Percentiles rank a stretch among this genome's conserved stretches.
These are phyloP conservation scores for Serranus cabrilla DNA, from an alignment of 2,797 vertebrate species.

Conservation along the genomic window DNA sequence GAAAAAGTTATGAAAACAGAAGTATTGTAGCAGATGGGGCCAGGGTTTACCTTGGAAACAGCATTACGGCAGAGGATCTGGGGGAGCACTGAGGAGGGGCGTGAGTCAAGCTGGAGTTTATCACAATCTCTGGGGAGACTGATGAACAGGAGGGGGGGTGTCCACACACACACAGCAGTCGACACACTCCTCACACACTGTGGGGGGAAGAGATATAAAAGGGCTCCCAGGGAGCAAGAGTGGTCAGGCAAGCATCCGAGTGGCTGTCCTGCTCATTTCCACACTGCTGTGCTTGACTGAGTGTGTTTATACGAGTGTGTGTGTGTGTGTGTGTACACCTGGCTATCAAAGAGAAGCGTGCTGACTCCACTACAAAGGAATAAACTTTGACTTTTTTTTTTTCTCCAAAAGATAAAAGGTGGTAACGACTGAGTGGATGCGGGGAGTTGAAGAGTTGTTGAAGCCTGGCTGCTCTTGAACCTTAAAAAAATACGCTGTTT, in stretches of 20 bases:
- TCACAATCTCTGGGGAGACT: slow-evolving; percentile 74
- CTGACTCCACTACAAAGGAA: slow-evolving; percentile 42
- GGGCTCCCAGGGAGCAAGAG: slow-evolving; percentile 71
- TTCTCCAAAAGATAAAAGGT: slow-evolving; percentile 27
- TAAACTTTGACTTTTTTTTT: slow-evolving; percentile 30
- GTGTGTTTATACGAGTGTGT: slow-evolving; percentile 15
- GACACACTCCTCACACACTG: slow-evolving; percentile 60
- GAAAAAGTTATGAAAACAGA: slow-evolving; percentile 83
- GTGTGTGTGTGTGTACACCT: slow-evolving; percentile 9
- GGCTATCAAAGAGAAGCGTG: slow-evolving; percentile 10
- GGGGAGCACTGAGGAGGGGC: slow-evolving; percentile 44
- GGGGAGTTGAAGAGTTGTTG: slow-evolving; percentile 31
- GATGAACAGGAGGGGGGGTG: slow-evolving; percentile 48
- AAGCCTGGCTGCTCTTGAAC: slow-evolving; percentile 23
- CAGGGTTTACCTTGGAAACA: slow-evolving; percentile 82
- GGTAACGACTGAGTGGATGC: slow-evolving; percentile 10
- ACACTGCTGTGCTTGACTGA: slow-evolving; percentile 20
- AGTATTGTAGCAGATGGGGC: slow-evolving; percentile 81
- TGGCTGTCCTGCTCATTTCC: slow-evolving; percentile 38
- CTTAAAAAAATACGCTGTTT: slow-evolving; percentile 19
- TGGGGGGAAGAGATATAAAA: slow-evolving; percentile 80
- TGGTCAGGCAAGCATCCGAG: slow-evolving; percentile 59
- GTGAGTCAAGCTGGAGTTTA: slow-evolving; percentile 73
- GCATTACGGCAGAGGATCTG: slow-evolving; percentile 46
- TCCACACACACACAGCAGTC: slow-evolving; percentile 48